Conservation (phyloP, 2,888 invertebrate genomes). For the Tinea trinotella region DNA sequence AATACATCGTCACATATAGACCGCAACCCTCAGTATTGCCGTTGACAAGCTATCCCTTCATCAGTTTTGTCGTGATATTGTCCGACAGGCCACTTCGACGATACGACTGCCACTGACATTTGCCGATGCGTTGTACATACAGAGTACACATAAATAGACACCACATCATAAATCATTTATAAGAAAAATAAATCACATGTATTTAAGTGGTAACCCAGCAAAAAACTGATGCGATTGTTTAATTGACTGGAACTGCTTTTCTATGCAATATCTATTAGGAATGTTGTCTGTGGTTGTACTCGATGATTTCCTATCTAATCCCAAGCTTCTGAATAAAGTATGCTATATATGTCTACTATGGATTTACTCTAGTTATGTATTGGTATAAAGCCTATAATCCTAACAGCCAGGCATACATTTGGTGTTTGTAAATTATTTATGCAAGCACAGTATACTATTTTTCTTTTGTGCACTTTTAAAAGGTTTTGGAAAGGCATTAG, state of each 20-base stretch:
- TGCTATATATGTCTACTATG: not conserved
- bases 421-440: no score
- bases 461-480: no score
- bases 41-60: constrained; percentile 17
- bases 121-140: constrained; percentile 16
- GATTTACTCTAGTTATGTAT: not conserved
- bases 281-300: no score
- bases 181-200: no score
- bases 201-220: no score
- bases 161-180: no score
- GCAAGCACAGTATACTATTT: no score
- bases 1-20: not conserved
- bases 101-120: constrained; percentile 18
- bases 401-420: not conserved
- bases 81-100: constrained; percentile 19
- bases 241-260: no score
- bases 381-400: not conserved
- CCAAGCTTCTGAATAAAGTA: not conserved
- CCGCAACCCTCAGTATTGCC: not conserved
- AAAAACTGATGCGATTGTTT: no score
- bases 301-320: constrained; percentile 10
- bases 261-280: no score
- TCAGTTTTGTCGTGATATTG: constrained; percentile 17
- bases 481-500: no score
- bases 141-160: no score